Evolutionary conservation across 2,113 vertebrate genomes (phyloP), one percentile per base, ranked within the genome.

Genomic region (Sylvietta virens): DNA sequence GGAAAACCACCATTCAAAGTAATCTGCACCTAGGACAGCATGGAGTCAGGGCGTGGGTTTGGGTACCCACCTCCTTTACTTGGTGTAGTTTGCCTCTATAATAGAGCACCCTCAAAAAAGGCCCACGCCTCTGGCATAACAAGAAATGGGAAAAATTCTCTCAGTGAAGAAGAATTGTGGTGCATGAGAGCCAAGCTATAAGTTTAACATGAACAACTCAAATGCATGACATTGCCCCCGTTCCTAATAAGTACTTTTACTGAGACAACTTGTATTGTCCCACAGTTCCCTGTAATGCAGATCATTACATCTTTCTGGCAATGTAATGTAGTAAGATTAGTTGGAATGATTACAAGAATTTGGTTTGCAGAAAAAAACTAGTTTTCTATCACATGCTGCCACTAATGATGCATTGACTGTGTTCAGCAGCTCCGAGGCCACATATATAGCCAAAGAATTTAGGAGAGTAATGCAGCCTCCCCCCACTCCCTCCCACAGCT

Each of bases 401-500:
- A 37, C 22, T 84, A 81, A 74, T 54, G 23, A 51, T 56, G 50
- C 9, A 61, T 83, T 79, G 19, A 14, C 50, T 40, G 31, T 31
- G 22, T 61, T 73, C 83, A 73, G 60, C 39, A 76, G 23, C 22
- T 94, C n/a, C 22, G 16, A 65, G 44, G 42, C 30, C 33, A 89
- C 13, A 21, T 14, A 66, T 56, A 8, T 6, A 53, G 16, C 13
- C 62, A 85, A 71, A 78, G 62, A 62, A 42, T 53, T 91, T 57
- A 58, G 65, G 21, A 78, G 70, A 88, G 23, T 35, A 72, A 53
- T 33, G 39, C 31, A 88, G 20, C 15, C 45, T 81, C 12, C 19
- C 3, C 5, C 0, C n/a, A n/a, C 26, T 64, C 11, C 3, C 11
- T 7, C 30, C 1, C 0, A 0, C 27, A 9, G 0, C 33, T 61